phyloP scores from a whole-genome alignment of 2,888 invertebrate genomes.

The Ecliptopera silaceata region DNA sequence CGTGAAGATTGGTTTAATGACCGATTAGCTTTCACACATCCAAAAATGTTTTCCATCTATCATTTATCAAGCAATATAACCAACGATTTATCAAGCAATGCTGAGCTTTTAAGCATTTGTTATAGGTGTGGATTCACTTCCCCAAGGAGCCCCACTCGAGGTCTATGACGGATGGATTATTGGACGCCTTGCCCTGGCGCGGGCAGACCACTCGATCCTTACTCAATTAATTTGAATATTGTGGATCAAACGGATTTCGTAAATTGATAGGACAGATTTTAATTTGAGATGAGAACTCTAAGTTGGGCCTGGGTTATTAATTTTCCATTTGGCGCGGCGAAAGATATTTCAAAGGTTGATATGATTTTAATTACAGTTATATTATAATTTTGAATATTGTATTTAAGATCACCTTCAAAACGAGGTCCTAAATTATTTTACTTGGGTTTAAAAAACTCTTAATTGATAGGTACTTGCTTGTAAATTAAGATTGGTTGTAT shows the following conservation, averaged over 20 bases:
- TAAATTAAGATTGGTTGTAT: no score
- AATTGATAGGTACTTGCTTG: no score
- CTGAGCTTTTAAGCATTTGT: neutral
- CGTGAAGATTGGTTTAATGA: no score
- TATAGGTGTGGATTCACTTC: conserved; percentile 20
- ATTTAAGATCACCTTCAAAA: neutral
- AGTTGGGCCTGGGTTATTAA: neutral
- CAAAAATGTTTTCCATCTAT: no score
- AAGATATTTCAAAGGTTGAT: neutral
- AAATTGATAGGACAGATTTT: conserved; percentile 19
- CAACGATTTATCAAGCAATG: neutral
- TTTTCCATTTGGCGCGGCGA: neutral
- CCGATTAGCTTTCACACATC: no score
- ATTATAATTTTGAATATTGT: neutral
- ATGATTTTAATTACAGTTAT: neutral
- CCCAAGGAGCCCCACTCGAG: conserved; percentile 20
- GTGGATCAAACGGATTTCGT: conserved; percentile 23
- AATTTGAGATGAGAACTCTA: conserved; percentile 16
- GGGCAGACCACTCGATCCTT: conserved; percentile 29
- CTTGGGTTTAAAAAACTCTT: no score
- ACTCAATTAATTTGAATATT: conserved; percentile 34
- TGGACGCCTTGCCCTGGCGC: conserved; percentile 24
- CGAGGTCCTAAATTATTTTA: neutral
- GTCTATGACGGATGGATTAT: conserved; percentile 31
- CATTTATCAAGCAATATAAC: neutral